Evolutionary conservation across 2,113 vertebrate species (phyloP), one percentile per base, ranked within the genome.

Genomic region (Heterotis niloticus): DNA sequence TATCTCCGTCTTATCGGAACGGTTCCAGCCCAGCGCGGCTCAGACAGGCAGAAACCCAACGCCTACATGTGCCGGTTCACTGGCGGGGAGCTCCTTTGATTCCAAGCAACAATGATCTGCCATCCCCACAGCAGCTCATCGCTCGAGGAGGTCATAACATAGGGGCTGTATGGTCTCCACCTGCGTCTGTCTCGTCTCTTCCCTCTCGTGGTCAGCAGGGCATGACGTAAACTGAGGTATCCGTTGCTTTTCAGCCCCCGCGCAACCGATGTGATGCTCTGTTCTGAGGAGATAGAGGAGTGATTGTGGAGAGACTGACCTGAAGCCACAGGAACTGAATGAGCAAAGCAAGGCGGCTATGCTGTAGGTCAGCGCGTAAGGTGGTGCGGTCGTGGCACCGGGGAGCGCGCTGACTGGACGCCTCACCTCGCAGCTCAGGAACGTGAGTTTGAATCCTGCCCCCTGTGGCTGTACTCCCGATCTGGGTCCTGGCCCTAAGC

Each of bases 91-190:
- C 77, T n/a, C 10, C 34, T 77, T 12, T 70, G 26, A 78, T 70
- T 70, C 64, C 23, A 28, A 54, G 69, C 52, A 78, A 59, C 10
- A 60, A 54, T 60, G 52, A 60, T 70, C n/a, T 59, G 59, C 23
- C 66, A 69, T 70, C 66, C 28, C 54, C 56, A 34, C 54, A 0
- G 23, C 14, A 57, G 76, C 29, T 68, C 34, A 28, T 17, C 59
- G 54, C 57, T 57, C 26, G 28, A 29, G 67, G 57, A 51, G 26
- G 57, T 62, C 74, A 44, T 75, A 62, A 24, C 11, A 78, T 71
- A 26, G 77, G 77, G 77, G 77, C 67, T 70, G 28, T 71, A 51
- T 78, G 67, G 70, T 78, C 66, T 62, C 52, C 23, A 78, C 67
- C 67, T 78, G 67, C 56, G 9, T 60, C 13, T 3, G 28, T n/a